These are phyloP conservation scores for Bruchidius siliquastri DNA, from an alignment of 2,888 invertebrate genomes.

Conservation along the genomic window DNA sequence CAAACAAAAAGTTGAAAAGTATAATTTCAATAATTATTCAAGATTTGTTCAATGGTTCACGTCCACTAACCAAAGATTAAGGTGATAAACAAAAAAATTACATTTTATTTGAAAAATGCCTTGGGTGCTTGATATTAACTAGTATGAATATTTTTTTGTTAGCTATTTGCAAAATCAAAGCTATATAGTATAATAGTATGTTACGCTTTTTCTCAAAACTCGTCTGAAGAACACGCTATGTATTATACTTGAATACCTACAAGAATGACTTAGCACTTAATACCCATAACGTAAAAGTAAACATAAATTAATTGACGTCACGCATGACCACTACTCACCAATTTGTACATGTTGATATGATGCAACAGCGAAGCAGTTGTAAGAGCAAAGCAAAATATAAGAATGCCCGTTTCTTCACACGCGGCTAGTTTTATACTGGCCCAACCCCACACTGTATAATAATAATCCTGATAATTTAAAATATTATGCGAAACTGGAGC, in stretches of 20 bases:
- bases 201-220: no score
- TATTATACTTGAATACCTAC: not conserved
- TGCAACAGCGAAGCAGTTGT: not conserved
- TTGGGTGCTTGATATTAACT: no score
- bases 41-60: no score
- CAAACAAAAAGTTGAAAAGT: no score
- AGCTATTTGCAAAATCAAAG: no score
- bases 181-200: no score
- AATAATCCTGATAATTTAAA: constrained; percentile 10
- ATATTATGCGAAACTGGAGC: constrained; percentile 9
- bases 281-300: not conserved
- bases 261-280: not conserved
- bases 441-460: constrained; percentile 9
- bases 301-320: not conserved
- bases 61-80: no score
- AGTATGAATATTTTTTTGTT: no score
- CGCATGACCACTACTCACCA: not conserved
- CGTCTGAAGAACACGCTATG: no score
- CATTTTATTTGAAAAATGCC: no score
- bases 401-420: not conserved
- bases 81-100: no score
- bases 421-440: constrained; percentile 7
- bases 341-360: constrained; percentile 1
- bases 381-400: not conserved
- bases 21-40: no score